Evolutionary conservation across 2,888 invertebrate genomes (phyloP).

Genomic region (Anodontia alba): DNA sequence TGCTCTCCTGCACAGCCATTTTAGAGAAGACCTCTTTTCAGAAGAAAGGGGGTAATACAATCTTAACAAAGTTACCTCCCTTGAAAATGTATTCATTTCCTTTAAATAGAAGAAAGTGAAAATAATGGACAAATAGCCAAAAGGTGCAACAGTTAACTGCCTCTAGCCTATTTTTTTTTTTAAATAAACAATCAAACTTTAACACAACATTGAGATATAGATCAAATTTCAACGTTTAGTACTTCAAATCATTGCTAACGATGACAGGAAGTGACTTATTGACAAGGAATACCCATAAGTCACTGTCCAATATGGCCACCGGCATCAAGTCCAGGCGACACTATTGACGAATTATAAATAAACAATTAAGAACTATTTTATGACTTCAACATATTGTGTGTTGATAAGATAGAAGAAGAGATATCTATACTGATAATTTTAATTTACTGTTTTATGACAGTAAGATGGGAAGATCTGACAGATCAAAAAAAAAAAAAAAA

Average conservation of each 20-base stretch:
- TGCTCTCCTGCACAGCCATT: too few relatives aligned
- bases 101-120: too few relatives aligned
- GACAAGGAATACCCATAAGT: constrained; percentile 40
- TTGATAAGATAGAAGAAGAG: neutral
- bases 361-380: constrained; percentile 20
- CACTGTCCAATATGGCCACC: constrained; percentile 42
- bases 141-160: too few relatives aligned
- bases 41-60: too few relatives aligned
- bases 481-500: too few relatives aligned
- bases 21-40: too few relatives aligned
- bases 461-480: too few relatives aligned
- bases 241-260: constrained; percentile 2
- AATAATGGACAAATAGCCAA: too few relatives aligned
- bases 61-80: too few relatives aligned
- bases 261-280: constrained; percentile 49
- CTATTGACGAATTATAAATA: constrained; percentile 18
- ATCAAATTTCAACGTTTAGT: neutral
- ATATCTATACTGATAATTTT: neutral
- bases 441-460: neutral
- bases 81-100: too few relatives aligned
- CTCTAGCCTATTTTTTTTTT: too few relatives aligned
- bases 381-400: neutral
- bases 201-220: neutral
- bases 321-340: constrained; percentile 6
- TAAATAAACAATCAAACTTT: constrained; percentile 9